Evolutionary conservation across 2,888 invertebrate genomes (phyloP).

Genomic region (Ommatoiulus sabulosus): DNA sequence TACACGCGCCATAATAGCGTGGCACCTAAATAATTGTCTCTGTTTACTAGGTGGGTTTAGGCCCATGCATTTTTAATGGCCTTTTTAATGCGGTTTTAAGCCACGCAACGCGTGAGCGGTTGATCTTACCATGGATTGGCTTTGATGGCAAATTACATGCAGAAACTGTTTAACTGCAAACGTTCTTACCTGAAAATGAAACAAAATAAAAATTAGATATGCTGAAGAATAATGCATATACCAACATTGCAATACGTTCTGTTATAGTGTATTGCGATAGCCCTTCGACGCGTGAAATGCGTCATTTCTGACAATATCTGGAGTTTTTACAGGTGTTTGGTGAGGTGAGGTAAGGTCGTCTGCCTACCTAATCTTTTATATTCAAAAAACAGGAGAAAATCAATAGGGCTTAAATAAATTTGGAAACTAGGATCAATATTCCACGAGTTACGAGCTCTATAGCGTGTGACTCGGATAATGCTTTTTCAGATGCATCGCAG

Average conservation of each 20-base stretch:
- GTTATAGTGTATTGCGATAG: neutral
- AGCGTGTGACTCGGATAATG: neutral
- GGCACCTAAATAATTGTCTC: neutral
- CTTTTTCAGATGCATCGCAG: too few species aligned
- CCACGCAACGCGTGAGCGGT: neutral
- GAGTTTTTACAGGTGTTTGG: too few species aligned
- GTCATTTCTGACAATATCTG: too few species aligned
- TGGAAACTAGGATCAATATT: neutral
- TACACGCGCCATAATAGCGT: neutral
- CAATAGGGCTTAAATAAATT: neutral
- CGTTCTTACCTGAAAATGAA: constrained; percentile 15
- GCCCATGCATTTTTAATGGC: neutral
- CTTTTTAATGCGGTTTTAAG: neutral
- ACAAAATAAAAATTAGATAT: neutral
- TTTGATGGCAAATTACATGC: neutral
- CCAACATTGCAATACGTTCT: too few species aligned
- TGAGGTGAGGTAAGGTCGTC: too few species aligned
- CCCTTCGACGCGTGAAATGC: too few species aligned
- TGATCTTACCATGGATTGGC: neutral
- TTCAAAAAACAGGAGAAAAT: neutral
- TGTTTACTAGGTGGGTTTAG: neutral
- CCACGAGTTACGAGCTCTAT: neutral
- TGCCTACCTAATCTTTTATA: neutral
- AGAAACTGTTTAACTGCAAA: neutral
- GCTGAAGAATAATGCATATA: neutral